These are phyloP conservation scores for Toxotes lorentzi DNA, from an alignment of 2,797 vertebrate genomes.

Conservation along the genomic window DNA sequence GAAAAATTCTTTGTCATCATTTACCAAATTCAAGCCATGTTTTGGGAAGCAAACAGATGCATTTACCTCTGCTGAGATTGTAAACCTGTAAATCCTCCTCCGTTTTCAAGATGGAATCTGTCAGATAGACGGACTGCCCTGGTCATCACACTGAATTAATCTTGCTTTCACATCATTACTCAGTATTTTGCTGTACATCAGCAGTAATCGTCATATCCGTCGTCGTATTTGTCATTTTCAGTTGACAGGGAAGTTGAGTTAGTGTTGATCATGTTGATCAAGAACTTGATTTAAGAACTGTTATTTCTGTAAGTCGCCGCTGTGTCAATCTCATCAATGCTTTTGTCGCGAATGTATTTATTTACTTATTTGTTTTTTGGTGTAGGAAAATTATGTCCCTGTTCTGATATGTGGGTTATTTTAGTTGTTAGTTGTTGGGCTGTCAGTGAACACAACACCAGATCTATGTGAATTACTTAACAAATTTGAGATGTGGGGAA, in stretches of 20 bases:
- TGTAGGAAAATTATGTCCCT: background rate
- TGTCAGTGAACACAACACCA: background rate
- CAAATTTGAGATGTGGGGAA: background rate
- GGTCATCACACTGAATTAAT: background rate
- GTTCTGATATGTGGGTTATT: background rate
- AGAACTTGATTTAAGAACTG: background rate
- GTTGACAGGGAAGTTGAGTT: background rate
- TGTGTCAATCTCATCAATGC: background rate
- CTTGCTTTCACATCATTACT: background rate
- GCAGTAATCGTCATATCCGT: background rate
- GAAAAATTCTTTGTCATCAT: too few species aligned
- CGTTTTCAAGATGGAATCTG: background rate
- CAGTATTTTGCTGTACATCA: background rate
- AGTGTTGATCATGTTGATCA: background rate
- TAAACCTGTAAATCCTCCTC: background rate
- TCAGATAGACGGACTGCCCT: too few species aligned
- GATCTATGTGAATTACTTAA: background rate
- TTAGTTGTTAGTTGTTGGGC: background rate
- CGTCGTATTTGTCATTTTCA: background rate
- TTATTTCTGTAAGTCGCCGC: background rate
- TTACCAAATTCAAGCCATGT: background rate
- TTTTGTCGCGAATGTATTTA: background rate
- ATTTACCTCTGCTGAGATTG: background rate
- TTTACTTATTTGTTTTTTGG: background rate
- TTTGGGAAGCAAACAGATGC: fast-evolving